These are phyloP conservation scores for Merluccius polli DNA, from an alignment of 2,797 vertebrate species.

Conservation along the genomic window DNA sequence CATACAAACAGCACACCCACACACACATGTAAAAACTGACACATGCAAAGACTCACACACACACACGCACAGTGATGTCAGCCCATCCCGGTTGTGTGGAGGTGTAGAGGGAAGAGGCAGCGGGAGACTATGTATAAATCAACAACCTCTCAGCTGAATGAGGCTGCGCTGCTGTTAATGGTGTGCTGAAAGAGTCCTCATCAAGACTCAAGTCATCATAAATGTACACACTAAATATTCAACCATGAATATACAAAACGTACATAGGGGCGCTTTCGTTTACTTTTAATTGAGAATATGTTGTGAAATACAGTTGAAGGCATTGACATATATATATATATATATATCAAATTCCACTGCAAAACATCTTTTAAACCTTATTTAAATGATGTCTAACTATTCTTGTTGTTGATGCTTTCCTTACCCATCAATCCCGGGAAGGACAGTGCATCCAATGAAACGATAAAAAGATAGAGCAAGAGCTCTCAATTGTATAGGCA, in stretches of 20 bases:
- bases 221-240: not conserved
- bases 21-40: not conserved
- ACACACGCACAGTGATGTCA: not conserved
- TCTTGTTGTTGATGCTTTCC: not conserved
- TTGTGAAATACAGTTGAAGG: not conserved
- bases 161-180: not conserved
- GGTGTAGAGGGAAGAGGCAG: not conserved
- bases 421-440: not conserved
- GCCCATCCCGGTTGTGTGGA: not conserved
- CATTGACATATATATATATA: not conserved
- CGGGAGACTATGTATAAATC: not conserved
- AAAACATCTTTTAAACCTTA: too few relatives aligned
- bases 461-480: not conserved
- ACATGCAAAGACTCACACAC: not conserved
- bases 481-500: not conserved
- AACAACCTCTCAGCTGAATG: not conserved
- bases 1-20: slow-evolving; percentile 2
- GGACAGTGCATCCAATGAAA: not conserved
- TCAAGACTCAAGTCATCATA: not conserved
- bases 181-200: not conserved
- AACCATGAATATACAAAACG: not conserved
- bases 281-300: not conserved
- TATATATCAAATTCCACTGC: too few relatives aligned
- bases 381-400: not conserved
- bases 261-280: not conserved